A percentile compares a stretch with the other conserved stretches of the same genome.
phyloP scores from a whole-genome alignment of 2,113 vertebrate species.

The Anthoscopus minutus region DNA sequence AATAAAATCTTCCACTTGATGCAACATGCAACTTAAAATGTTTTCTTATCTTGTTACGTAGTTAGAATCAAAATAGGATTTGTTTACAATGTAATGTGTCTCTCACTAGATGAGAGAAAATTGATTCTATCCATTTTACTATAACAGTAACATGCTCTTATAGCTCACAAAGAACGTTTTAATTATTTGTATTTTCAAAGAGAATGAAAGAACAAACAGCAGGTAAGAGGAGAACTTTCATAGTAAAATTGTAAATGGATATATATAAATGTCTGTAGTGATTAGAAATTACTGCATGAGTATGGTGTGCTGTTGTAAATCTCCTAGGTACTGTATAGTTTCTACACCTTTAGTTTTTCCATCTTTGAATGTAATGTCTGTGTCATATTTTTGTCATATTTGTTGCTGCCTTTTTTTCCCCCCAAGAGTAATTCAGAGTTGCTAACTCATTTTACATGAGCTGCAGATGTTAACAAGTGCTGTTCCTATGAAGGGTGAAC shows the following conservation, averaged over 20 bases:
- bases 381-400: not conserved
- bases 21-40: rapidly evolving
- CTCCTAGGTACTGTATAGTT: not conserved
- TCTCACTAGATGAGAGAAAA: not conserved
- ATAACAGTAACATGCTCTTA: not conserved
- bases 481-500: not conserved
- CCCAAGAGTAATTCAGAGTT: not conserved
- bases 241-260: not conserved
- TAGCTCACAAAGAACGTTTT: not conserved
- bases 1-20: not conserved
- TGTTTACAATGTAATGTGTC: not conserved
- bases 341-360: not conserved
- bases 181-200: not conserved
- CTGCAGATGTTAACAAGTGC: not conserved
- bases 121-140: not conserved
- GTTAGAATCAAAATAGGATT: not conserved
- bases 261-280: not conserved
- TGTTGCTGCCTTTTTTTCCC: rapidly evolving
- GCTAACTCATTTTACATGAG: not conserved
- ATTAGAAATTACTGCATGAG: not conserved
- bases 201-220: not conserved
- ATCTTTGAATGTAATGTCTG: not conserved
- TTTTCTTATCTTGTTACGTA: not conserved
- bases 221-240: not conserved
- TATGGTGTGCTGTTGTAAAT: not conserved